Percentiles rank a stretch among this genome's conserved stretches.
phyloP scores from a whole-genome alignment of 2,888 invertebrate species.

The Endotricha flammealis region DNA sequence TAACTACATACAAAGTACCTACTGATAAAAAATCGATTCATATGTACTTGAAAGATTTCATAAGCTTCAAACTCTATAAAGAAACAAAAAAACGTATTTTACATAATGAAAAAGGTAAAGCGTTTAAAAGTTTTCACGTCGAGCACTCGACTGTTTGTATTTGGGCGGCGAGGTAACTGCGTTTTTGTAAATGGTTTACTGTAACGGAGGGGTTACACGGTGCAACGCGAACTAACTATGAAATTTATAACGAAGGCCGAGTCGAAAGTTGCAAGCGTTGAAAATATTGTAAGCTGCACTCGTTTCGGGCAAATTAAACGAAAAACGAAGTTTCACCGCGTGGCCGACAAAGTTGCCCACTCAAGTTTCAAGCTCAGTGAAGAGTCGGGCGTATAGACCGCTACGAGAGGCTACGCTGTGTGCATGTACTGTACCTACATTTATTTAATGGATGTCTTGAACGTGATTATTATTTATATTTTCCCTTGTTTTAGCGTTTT shows the following conservation, averaged over 20 bases:
- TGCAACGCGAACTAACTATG: constrained; percentile 41
- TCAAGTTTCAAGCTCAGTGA: constrained; percentile 57
- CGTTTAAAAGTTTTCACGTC: constrained; percentile 3
- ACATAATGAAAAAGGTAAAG: constrained; percentile 2
- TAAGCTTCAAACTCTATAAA: not conserved
- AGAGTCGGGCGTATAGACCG: constrained; percentile 37
- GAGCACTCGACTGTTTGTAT: constrained; percentile 3
- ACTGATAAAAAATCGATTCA: too few species aligned
- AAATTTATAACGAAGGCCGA: constrained; percentile 68
- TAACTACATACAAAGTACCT: too few species aligned
- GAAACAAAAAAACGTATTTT: not conserved
- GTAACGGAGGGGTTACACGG: constrained; percentile 17
- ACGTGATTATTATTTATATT: too few species aligned
- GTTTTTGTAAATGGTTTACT: constrained; percentile 16
- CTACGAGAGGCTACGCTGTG: constrained; percentile 20
- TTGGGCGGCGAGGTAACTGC: not conserved
- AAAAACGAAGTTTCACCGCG: constrained; percentile 69
- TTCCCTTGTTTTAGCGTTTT: too few species aligned
- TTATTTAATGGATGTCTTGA: not conserved
- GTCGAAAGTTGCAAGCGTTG: constrained; percentile 67
- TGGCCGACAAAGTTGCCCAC: constrained; percentile 66
- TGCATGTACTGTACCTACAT: constrained; percentile 23
- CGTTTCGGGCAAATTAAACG: constrained; percentile 75
- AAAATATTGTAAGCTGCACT: constrained; percentile 75
- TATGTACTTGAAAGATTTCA: too few species aligned